These are phyloP conservation scores for Strigops habroptila DNA, from an alignment of 2,113 vertebrate genomes.

Conservation along the genomic window DNA sequence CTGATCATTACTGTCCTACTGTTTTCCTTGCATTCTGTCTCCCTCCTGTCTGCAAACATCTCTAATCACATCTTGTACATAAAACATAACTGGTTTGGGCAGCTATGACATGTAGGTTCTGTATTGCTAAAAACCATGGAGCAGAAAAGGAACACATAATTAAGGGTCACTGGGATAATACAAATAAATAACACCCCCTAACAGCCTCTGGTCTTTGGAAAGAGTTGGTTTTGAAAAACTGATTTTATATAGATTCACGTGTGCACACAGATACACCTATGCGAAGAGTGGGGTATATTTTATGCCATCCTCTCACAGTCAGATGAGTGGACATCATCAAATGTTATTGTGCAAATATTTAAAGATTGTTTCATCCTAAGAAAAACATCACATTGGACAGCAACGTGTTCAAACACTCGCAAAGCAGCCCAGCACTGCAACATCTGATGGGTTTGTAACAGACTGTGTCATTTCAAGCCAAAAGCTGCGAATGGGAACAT, in stretches of 20 bases:
- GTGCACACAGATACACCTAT: not conserved
- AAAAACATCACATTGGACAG: constrained; percentile 15
- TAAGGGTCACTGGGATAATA: not conserved
- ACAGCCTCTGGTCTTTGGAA: not conserved
- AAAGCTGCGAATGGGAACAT: constrained; percentile 13
- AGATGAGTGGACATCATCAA: not conserved
- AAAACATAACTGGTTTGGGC: not conserved
- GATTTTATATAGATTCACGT: not conserved
- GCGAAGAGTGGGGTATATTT: not conserved
- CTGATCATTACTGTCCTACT: not conserved
- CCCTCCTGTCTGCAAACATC: not conserved
- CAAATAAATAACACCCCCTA: not conserved
- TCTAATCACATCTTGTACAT: not conserved
- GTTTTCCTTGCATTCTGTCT: not conserved
- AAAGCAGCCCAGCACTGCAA: not conserved
- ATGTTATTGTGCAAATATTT: constrained; percentile 21
- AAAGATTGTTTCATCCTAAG: not conserved
- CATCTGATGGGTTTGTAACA: constrained; percentile 22
- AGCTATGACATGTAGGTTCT: not conserved
- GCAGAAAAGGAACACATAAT: not conserved
- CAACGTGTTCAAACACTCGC: not conserved
- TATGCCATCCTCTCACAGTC: not conserved
- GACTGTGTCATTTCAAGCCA: constrained; percentile 16
- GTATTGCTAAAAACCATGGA: not conserved
- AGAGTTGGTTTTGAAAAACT: not conserved